Evolutionary conservation across 1,140 invertebrate species (phyloP).

Genomic region (Heliconius hewitsoni): DNA sequence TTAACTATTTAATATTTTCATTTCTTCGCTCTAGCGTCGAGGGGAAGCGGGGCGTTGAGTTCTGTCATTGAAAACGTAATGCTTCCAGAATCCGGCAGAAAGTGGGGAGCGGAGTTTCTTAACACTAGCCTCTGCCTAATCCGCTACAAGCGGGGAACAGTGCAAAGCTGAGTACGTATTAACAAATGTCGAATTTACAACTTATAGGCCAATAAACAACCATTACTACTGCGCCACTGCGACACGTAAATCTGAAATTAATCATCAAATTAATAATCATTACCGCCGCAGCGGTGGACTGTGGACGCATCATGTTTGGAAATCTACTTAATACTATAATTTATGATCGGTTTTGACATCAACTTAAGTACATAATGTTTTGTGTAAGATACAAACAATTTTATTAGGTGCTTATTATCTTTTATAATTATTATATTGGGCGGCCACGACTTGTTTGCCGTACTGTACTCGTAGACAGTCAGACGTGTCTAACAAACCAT

Average conservation of each 20-base stretch:
- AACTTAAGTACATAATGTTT: not conserved
- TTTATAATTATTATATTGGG: not conserved
- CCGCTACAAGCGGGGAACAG: too few species aligned
- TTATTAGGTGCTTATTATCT: not conserved
- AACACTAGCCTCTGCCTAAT: too few species aligned
- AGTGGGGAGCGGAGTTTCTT: too few species aligned
- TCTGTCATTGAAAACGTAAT: too few species aligned
- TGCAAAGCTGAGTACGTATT: too few species aligned
- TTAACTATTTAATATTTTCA: too few species aligned
- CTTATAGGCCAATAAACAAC: not conserved
- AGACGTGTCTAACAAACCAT: too few species aligned
- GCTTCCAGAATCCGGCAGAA: too few species aligned
- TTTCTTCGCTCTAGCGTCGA: too few species aligned
- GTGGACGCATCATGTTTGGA: conserved; percentile 6
- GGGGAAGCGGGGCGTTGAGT: too few species aligned
- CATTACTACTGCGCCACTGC: not conserved
- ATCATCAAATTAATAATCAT: conserved; percentile 16
- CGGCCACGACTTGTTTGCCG: too few species aligned
- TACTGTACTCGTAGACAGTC: too few species aligned
- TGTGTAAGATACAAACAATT: not conserved
- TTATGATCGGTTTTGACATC: conserved; percentile 13
- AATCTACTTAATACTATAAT: conserved; percentile 23
- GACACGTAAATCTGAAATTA: conserved; percentile 1
- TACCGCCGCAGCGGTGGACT: not conserved
- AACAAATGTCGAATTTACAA: not conserved